Evolutionary conservation across 2,888 invertebrate species (phyloP), one percentile per base, ranked within the genome.

Genomic region (Argyresthia goedartella): DNA sequence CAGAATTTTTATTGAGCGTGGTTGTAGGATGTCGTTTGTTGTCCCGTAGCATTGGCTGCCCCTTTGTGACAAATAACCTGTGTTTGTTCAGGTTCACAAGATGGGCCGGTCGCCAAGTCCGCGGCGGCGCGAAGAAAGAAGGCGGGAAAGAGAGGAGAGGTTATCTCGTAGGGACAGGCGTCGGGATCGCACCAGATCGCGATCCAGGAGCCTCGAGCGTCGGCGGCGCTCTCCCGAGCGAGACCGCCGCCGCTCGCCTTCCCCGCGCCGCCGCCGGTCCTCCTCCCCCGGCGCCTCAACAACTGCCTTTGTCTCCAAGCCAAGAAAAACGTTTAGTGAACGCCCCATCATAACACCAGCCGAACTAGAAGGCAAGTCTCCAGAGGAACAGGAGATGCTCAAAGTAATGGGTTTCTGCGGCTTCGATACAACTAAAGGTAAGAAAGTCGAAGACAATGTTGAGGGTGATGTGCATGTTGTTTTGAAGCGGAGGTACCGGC

Each of bases 381-480:
- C 94, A 1, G 96, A 96, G 65, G 96, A 97, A 77, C 93, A 95
- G 63, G 96, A 96, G 74, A 98, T 99, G 97, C 91, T 97, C 82
- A 94, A 94, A 76, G 84, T 95, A 55, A 98, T 99, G 98, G 99
- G 99, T 14, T 99, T 99, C 78, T 94, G 95, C 76, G 93, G 92
- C 57, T 99, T 99, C 77, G 95, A 98, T 71, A 92, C 96, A 0
- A 98, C 99, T 0, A 99, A 99, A 88, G 95, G 96, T 63, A 97
- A 97, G 81, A 95, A 95, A 84, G 97, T 99, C 0, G 93, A 94
- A 0, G 97, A 96, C 35, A 99, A 99, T 72, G 95, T 97, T 64
- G 92, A 92, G 52, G 97, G 97, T n/a, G 95, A 93, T 34, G 97
- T 98, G 57, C 98, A 98, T 75, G 96, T 98, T 54, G 96, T 97